Evolutionary conservation across 2,797 vertebrate genomes (phyloP), one percentile per base, ranked within the genome.

Genomic region (Ciconia nigra): DNA sequence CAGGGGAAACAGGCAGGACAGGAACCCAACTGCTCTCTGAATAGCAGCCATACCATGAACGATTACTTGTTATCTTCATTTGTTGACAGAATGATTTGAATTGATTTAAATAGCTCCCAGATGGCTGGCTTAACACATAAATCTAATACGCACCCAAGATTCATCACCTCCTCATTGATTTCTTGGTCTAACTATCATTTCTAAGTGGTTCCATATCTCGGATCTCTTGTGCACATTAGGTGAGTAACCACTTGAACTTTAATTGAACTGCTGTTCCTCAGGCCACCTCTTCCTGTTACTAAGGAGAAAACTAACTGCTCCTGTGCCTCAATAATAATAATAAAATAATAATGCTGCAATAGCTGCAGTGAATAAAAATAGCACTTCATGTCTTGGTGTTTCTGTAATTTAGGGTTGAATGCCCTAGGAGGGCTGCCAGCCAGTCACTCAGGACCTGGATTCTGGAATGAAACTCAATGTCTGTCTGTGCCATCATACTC

Each of bases 181-280:
- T 58, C 47, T 76, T 67, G 2, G 14, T 86, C 13, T 52, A 46
- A 46, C 46, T 78, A 25, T 63, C 2, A 55, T 54, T 71, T 85
- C 62, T 42, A 72, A 52, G 82, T 63, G n/a, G 10, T 20, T 74
- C 31, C 16, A 37, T 5, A 22, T 54, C 55, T 89, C 15, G 11
- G 63, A 54, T 52, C 49, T 74, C 15, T 72, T 15, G 3, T 39
- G 12, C 57, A 24, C 0, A 0, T 49, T 52, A 59, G 51, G 17
- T 73, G 58, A 78, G 20, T 58, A 94, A 65, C 33, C 21, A 19
- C 51, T 58, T 90, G 70, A 96, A 88, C 77, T 96, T 93, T 39
- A 42, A 58, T 11, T 94, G 89, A 92, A 78, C 94, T 85, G 41
- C 24, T 41, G 16, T 13, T 95, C 90, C 55, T 74, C 52, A 76